phyloP scores from a whole-genome alignment of 2,797 vertebrate species.

The Takifugu ocellatus region DNA sequence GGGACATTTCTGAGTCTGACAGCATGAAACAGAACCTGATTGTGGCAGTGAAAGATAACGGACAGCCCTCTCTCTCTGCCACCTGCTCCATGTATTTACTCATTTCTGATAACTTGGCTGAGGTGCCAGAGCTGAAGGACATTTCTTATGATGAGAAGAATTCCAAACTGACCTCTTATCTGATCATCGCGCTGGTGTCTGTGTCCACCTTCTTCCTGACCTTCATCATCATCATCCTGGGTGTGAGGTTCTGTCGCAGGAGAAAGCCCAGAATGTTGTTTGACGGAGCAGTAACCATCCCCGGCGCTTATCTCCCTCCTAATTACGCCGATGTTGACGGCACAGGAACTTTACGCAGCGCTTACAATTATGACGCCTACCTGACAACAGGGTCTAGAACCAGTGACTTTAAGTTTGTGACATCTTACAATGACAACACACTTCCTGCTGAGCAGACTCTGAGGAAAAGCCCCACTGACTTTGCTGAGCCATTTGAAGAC shows the following conservation, averaged over 20 bases:
- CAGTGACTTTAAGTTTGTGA: conserved; percentile 39
- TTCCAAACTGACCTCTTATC: conserved; percentile 48
- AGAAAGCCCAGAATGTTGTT: conserved; percentile 42
- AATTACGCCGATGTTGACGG: conserved; percentile 51
- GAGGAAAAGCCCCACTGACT: conserved; percentile 22
- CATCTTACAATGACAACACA: conserved; percentile 26
- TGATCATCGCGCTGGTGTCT: conserved; percentile 31
- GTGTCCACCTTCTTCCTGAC: conserved; percentile 52
- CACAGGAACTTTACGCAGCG: conserved; percentile 16
- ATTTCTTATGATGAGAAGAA: conserved; percentile 54
- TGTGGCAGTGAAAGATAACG: conserved; percentile 31
- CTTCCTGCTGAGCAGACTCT: conserved; percentile 34
- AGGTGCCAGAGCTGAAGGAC: conserved; percentile 68
- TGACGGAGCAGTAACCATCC: conserved; percentile 28
- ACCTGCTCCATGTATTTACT: conserved; percentile 37
- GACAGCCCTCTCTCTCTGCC: conserved; percentile 52
- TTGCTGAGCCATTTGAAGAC: conserved; percentile 12
- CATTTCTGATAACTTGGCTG: conserved; percentile 52
- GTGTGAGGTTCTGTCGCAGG: conserved; percentile 44
- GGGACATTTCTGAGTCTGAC: conserved; percentile 55
- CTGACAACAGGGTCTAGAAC: conserved; percentile 36
- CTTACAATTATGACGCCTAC: conserved; percentile 44
- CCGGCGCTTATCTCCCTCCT: conserved; percentile 23
- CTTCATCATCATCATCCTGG: conserved; percentile 48
- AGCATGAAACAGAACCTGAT: conserved; percentile 34